These are phyloP conservation scores for Phaethon lepturus DNA, from an alignment of 2,113 vertebrate genomes.

Conservation along the genomic window DNA sequence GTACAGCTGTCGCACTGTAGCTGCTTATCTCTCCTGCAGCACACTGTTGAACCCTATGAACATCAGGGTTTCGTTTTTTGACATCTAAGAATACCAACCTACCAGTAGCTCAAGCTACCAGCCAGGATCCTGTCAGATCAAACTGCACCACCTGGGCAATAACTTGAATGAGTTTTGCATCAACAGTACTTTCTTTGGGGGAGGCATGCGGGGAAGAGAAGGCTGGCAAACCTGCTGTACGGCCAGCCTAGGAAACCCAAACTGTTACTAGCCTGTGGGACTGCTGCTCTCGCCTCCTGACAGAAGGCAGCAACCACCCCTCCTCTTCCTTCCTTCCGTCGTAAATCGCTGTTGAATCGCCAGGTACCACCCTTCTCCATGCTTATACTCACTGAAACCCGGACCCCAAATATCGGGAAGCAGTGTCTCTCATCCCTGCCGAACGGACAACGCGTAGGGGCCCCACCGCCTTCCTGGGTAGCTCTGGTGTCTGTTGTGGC, in stretches of 20 bases:
- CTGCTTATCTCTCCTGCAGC: neutral
- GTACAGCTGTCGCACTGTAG: fast-evolving
- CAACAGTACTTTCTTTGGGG: neutral
- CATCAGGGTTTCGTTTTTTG: neutral
- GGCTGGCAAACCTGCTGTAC: neutral
- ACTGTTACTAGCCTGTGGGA: neutral
- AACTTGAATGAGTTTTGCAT: neutral
- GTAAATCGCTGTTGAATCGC: neutral
- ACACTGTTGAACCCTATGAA: neutral
- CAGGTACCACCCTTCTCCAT: neutral
- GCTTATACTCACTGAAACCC: neutral
- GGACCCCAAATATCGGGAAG: neutral
- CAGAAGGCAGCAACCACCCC: neutral
- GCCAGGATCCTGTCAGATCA: neutral
- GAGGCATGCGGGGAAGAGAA: neutral
- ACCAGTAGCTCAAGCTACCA: neutral
- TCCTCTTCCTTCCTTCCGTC: neutral
- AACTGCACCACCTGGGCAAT: neutral
- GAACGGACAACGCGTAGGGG: neutral
- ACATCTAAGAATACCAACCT: neutral
- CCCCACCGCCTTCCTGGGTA: neutral
- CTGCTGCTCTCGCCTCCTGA: neutral
- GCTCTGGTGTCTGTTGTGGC: neutral
- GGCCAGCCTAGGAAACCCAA: neutral
- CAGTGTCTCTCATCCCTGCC: neutral